Percentiles rank a stretch among this genome's conserved stretches.
Evolutionary conservation across 2,113 vertebrate genomes (phyloP).

Genomic region (Hymenochirus boettgeri): DNA sequence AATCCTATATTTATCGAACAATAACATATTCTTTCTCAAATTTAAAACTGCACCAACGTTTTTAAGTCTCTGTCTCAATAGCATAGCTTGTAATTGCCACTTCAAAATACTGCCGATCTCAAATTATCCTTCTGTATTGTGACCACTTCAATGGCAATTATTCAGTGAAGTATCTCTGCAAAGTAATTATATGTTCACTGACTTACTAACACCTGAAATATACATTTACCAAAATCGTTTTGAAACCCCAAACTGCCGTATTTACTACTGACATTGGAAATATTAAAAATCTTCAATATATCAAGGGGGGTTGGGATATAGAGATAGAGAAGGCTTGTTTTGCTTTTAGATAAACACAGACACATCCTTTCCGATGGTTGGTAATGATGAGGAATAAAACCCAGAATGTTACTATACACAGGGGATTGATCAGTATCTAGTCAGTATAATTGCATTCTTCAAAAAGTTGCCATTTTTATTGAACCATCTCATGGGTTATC

Average conservation of each 20-base stretch:
- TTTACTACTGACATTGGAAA: neutral
- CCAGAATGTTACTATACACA: too few species aligned
- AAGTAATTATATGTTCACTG: constrained; percentile 11
- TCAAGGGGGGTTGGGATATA: too few species aligned
- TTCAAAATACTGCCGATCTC: constrained; percentile 1
- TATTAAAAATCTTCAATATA: too few species aligned
- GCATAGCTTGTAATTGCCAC: constrained; percentile 12
- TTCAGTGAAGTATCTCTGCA: neutral
- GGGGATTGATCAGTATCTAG: too few species aligned
- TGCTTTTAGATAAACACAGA: too few species aligned
- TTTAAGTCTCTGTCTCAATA: constrained; percentile 3
- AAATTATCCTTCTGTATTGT: constrained; percentile 8
- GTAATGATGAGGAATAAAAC: too few species aligned
- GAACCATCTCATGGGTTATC: too few species aligned
- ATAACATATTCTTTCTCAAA: constrained; percentile 6
- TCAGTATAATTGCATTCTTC: too few species aligned
- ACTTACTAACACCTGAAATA: neutral
- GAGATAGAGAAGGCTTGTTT: too few species aligned
- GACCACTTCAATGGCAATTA: constrained; percentile 16
- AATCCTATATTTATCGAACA: neutral
- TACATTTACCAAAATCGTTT: neutral
- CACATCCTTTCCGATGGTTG: too few species aligned
- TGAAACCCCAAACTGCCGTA: neutral
- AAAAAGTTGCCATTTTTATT: too few species aligned
- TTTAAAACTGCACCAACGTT: neutral